Evolutionary conservation across 2,113 vertebrate genomes (phyloP).

Genomic region (Miniopterus natalensis): DNA sequence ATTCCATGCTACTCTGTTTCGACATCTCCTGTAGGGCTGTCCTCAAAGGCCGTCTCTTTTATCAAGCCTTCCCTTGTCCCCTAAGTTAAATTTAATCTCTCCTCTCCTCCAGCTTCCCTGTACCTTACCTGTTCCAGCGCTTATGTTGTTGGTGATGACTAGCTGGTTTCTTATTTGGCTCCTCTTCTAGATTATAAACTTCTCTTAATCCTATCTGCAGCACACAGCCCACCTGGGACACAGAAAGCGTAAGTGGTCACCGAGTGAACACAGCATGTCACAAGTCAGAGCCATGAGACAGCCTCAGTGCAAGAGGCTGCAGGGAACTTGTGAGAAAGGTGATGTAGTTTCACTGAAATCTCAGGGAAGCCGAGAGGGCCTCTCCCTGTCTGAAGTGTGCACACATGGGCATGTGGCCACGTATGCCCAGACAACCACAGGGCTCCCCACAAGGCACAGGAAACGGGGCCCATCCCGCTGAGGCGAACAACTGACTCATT

Average conservation of each 20-base stretch:
- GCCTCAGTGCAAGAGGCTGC: not conserved
- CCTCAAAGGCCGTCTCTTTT: not conserved
- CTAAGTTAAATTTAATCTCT: not conserved
- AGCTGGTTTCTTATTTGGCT: not conserved
- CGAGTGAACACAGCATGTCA: not conserved
- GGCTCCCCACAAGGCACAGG: slow-evolving; percentile 33
- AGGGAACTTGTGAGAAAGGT: not conserved
- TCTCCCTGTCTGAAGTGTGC: not conserved
- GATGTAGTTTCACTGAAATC: not conserved
- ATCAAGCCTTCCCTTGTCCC: not conserved
- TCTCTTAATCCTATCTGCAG: not conserved
- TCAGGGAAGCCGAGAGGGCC: not conserved
- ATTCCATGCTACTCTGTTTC: not conserved
- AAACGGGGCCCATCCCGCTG: not conserved
- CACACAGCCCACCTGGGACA: not conserved
- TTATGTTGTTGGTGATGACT: not conserved
- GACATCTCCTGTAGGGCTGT: not conserved
- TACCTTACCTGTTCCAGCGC: not conserved
- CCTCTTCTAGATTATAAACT: not conserved
- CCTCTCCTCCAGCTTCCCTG: not conserved
- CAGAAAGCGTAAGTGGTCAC: not conserved
- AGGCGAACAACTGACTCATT: slow-evolving; percentile 55
- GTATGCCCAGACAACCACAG: slow-evolving; percentile 19
- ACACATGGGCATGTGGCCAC: not conserved
- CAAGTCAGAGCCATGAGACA: not conserved